Conservation (phyloP, 1,140 invertebrate genomes). For the Drosophila prosaltans region DNA sequence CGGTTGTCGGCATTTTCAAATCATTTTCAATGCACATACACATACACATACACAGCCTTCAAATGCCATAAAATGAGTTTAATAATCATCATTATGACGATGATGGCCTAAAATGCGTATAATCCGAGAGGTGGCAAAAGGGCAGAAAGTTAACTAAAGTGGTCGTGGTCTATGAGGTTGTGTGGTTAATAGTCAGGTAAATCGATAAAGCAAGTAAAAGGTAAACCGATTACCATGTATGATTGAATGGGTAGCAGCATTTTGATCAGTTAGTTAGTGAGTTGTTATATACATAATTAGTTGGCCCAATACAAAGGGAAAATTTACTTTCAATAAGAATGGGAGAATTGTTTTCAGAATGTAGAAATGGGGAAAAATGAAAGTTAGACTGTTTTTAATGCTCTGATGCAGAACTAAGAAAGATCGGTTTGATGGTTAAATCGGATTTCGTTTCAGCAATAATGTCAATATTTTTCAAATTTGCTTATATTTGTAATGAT, state of each 20-base stretch:
- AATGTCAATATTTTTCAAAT: too few species aligned
- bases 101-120: conserved; percentile 8
- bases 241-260: not conserved
- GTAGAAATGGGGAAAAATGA: too few species aligned
- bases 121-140: not conserved
- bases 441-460: too few species aligned
- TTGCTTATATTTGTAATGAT: too few species aligned
- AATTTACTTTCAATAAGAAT: too few species aligned
- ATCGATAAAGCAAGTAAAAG: conserved; percentile 11
- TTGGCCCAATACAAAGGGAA: too few species aligned
- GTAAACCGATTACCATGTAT: conserved; percentile 3
- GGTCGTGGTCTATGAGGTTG: conserved; percentile 3
- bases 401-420: too few species aligned
- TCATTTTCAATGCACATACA: conserved; percentile 33
- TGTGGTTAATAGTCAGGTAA: not conserved
- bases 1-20: conserved; percentile 38
- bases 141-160: not conserved
- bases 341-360: too few species aligned
- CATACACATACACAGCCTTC: conserved; percentile 19
- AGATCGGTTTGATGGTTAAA: too few species aligned
- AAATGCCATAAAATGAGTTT: conserved; percentile 29
- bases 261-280: not conserved
- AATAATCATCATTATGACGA: conserved; percentile 21
- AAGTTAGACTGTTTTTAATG: too few species aligned
- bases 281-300: too few species aligned